phyloP scores from a whole-genome alignment of 2,797 vertebrate species.

The Enteromius afrohamiltoni region DNA sequence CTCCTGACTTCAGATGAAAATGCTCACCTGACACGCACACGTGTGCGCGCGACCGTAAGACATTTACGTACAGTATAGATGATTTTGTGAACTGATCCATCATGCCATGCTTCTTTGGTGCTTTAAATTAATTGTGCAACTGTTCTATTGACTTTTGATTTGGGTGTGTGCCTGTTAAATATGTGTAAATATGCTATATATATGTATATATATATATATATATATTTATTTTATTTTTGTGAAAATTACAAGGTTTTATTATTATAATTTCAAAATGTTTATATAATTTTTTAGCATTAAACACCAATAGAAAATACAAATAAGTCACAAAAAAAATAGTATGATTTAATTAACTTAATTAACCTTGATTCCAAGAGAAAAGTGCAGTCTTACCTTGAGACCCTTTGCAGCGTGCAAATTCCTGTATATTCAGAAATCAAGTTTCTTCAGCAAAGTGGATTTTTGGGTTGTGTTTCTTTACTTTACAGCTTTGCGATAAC shows the following conservation, averaged over 20 bases:
- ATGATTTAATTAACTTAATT: neutral
- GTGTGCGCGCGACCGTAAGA: neutral
- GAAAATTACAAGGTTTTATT: neutral
- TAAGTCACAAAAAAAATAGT: neutral
- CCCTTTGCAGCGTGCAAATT: neutral
- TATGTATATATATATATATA: too few relatives aligned
- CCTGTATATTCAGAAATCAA: neutral
- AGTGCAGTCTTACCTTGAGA: neutral
- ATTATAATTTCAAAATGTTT: neutral
- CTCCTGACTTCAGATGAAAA: neutral
- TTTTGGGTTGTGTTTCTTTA: neutral
- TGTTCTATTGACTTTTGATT: neutral
- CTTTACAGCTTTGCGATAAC: neutral
- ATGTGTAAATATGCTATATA: too few relatives aligned
- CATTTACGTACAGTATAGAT: neutral
- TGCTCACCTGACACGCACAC: neutral
- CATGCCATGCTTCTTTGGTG: neutral
- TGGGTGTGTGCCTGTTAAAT: neutral
- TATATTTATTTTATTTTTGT: neutral
- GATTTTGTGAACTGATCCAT: neutral
- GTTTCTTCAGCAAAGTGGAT: neutral
- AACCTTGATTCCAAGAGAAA: slow-evolving; percentile 2
- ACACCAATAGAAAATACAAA: neutral
- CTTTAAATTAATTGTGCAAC: neutral
- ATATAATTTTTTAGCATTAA: neutral